These are phyloP conservation scores for Leuciscus idus DNA, from an alignment of 2,113 vertebrate species.

Conservation along the genomic window DNA sequence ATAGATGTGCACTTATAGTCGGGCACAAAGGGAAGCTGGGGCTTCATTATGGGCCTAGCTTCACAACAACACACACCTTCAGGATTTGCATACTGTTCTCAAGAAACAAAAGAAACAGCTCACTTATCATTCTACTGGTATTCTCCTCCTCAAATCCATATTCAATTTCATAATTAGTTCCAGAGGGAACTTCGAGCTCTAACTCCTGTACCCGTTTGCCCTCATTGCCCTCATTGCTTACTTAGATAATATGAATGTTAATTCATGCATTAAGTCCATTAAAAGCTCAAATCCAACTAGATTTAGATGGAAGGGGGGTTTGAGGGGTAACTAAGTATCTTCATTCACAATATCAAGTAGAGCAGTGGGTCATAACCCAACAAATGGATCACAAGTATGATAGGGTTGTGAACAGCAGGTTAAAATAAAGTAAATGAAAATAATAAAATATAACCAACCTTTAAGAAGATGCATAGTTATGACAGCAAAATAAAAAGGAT, in stretches of 20 bases:
- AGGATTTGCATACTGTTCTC: conserved; percentile 29
- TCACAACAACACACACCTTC: conserved; percentile 3
- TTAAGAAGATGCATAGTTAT: not conserved
- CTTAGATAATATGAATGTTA: conserved; percentile 3
- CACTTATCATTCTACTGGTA: not conserved
- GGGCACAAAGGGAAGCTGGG: conserved; percentile 37
- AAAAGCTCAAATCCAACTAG: not conserved
- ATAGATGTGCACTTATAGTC: conserved; percentile 61
- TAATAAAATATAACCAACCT: not conserved
- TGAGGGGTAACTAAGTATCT: not conserved
- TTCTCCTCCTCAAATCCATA: not conserved
- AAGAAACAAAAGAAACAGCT: not conserved
- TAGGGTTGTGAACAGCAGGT: not conserved
- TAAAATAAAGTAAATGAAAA: not conserved
- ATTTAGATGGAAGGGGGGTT: not conserved
- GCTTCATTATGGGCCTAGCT: conserved; percentile 45
- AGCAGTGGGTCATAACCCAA: not conserved
- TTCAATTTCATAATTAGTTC: conserved; percentile 11
- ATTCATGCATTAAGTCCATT: conserved; percentile 6
- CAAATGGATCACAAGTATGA: not conserved
- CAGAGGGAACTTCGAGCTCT: not conserved
- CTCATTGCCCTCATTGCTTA: conserved; percentile 2
- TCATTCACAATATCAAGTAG: not conserved
- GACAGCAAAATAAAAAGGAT: not conserved
- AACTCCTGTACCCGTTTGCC: not conserved